These are phyloP conservation scores for Lochmaea capreae DNA, from an alignment of 2,888 invertebrate genomes.

Conservation along the genomic window DNA sequence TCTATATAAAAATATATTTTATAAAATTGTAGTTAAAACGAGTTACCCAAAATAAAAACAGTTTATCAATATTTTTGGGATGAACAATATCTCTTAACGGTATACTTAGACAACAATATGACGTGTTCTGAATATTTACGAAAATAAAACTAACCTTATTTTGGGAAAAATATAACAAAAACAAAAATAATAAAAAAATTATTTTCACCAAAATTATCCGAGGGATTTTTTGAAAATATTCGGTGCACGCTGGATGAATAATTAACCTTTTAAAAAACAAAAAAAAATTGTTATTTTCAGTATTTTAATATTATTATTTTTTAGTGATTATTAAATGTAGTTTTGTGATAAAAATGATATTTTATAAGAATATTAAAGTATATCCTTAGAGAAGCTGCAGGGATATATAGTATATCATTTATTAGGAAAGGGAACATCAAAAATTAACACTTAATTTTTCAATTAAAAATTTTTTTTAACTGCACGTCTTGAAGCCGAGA, in stretches of 20 bases:
- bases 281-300: constrained; percentile 41
- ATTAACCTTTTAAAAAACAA: constrained; percentile 9
- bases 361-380: constrained; percentile 23
- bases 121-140: constrained; percentile 38
- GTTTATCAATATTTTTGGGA: constrained; percentile 36
- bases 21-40: constrained; percentile 36
- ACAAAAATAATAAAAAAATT: too few relatives aligned
- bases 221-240: constrained; percentile 44
- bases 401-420: constrained; percentile 26
- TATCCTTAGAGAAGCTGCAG: constrained; percentile 22
- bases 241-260: constrained; percentile 7
- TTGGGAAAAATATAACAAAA: too few relatives aligned
- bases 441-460: background rate
- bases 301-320: constrained; percentile 59
- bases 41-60: constrained; percentile 22
- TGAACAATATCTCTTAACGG: constrained; percentile 18
- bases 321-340: constrained; percentile 55
- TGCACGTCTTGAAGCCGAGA: too few relatives aligned
- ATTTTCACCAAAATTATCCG: too few relatives aligned
- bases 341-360: constrained; percentile 57
- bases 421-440: constrained; percentile 14
- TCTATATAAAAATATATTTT: constrained; percentile 42
- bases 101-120: constrained; percentile 4
- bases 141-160: background rate
- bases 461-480: too few relatives aligned